Conservation (phyloP, 2,888 invertebrate genomes). For the Melangyna quadrimaculata region DNA sequence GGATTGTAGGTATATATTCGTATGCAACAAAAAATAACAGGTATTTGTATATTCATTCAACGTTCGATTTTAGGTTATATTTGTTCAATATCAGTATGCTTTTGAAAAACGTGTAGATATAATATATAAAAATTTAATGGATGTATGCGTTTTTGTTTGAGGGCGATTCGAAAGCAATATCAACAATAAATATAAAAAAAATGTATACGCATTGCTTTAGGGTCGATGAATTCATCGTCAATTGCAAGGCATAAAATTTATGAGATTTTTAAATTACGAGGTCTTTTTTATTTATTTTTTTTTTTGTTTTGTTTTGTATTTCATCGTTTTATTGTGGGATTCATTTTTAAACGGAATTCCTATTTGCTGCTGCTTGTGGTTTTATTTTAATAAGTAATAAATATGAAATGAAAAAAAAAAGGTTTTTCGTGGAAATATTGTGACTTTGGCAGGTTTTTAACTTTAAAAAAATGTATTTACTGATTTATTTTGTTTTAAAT, state of each 20-base stretch:
- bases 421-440: background rate
- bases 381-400: slow-evolving; percentile 25
- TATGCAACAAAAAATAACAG: background rate
- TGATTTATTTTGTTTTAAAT: background rate
- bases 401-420: slow-evolving; percentile 35
- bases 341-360: slow-evolving; percentile 31
- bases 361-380: slow-evolving; percentile 41
- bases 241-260: slow-evolving; percentile 53
- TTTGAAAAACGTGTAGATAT: background rate
- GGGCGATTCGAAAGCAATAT: slow-evolving; percentile 1
- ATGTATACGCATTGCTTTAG: background rate
- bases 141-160: slow-evolving; percentile 34
- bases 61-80: slow-evolving; percentile 23
- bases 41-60: slow-evolving; percentile 15
- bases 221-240: slow-evolving; percentile 52
- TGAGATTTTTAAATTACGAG: slow-evolving; percentile 61
- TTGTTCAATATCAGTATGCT: slow-evolving; percentile 37
- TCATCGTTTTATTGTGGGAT: slow-evolving; percentile 32
- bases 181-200: background rate
- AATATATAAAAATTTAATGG: slow-evolving; percentile 47
- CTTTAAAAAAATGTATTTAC: background rate
- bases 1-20: background rate
- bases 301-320: slow-evolving; percentile 11
- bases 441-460: background rate
- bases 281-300: too few species aligned